Percentiles rank a stretch among this genome's conserved stretches.
phyloP scores from a whole-genome alignment of 64 coral and sea anemone species.

The Actinia tenebrosa region DNA sequence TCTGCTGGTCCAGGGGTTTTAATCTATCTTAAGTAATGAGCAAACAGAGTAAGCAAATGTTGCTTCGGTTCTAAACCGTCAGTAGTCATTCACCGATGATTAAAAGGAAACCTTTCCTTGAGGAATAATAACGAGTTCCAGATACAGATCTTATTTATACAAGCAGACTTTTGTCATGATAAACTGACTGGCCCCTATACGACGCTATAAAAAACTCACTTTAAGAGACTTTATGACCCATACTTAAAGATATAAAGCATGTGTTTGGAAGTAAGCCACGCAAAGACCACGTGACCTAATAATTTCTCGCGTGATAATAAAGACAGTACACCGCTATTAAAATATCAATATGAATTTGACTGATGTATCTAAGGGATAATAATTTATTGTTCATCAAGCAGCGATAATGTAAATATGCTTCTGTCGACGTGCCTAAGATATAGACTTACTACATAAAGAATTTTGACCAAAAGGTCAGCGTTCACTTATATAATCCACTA shows the following conservation, averaged over 20 bases:
- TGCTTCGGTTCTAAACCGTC: neutral
- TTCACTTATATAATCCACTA: neutral
- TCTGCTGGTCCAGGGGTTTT: neutral
- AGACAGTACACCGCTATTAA: neutral
- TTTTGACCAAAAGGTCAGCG: constrained; percentile 17
- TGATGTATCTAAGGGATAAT: neutral
- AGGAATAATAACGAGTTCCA: neutral
- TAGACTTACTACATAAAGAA: neutral
- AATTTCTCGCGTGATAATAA: neutral
- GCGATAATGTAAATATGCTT: neutral
- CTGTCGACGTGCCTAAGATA: neutral
- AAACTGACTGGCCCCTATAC: neutral
- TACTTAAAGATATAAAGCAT: neutral
- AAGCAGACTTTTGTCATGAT: neutral
- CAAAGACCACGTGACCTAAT: neutral
- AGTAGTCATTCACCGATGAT: neutral
- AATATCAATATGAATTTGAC: neutral
- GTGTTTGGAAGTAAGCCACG: constrained; percentile 4
- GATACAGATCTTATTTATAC: constrained; percentile 6
- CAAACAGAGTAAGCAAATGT: neutral
- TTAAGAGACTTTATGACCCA: neutral
- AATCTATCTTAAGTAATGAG: constrained; percentile 5
- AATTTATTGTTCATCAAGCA: constrained; percentile 1
- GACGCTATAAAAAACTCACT: neutral
- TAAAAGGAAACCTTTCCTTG: neutral